Base-by-base conservation (phyloP, 2,113 vertebrate genomes). In the Chionis minor region DNA sequence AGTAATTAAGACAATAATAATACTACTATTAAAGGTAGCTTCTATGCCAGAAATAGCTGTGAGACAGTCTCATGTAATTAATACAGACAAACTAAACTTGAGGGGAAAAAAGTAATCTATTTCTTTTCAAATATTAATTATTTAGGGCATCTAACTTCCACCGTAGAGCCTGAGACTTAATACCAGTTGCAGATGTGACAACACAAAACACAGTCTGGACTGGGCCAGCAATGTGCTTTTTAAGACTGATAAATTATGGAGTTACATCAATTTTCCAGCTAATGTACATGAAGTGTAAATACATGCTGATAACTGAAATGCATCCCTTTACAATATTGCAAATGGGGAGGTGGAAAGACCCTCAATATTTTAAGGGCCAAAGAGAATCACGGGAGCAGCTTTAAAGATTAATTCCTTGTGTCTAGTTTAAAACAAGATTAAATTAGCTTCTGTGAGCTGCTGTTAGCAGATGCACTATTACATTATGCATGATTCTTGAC, bases 401-500 rank as follows among this genome's bases (percentile, higher is more conserved):
- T 97, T 95, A 95, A 96, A 97, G 96, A 98, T 98, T 97, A 98
- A 97, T 98, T 97, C 96, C 90, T 93, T 65, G 92, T 92, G 63
- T 97, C 97, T 97, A 95, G 92, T 98, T 98, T 98, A 98, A 97
- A 98, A 95, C 87, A 96, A 90, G 89, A 97, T 97, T 97, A 96
- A 97, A 96, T 96, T 94, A 95, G 96, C 96, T 94, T 96, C 94
- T 90, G 95, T 80, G 62, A 95, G 97, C 91, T 93, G 94, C 97
- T 97, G 97, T 98, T 98, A 96, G 95, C 97, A 97, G 96, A 95
- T 97, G 97, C 81, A 49, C 81, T 98, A 90, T 93, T 98, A 92
- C 98, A 98, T 98, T 98, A 98, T 98, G 98, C 91, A 98, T 98
- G 97, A 98, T 96, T 94, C 97, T 96, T 94, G 95, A 92, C 97